phyloP scores from a whole-genome alignment of 2,888 invertebrate species.

The Tachina grossa region DNA sequence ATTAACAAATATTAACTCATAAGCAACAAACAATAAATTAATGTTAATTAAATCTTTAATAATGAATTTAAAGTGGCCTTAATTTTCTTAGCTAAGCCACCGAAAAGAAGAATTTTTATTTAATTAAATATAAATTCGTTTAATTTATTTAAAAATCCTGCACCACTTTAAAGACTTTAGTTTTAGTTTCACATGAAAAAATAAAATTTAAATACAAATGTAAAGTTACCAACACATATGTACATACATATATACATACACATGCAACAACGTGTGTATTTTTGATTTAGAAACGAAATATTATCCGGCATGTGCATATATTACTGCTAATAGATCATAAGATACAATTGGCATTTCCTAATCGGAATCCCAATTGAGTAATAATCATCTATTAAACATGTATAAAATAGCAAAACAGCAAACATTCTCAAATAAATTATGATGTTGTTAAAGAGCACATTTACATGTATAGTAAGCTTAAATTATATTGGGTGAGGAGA shows the following conservation, averaged over 20 bases:
- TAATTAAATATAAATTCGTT: too few relatives aligned
- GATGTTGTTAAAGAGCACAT: not conserved
- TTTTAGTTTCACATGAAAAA: too few relatives aligned
- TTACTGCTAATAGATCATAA: constrained; percentile 35
- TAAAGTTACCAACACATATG: too few relatives aligned
- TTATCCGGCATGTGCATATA: constrained; percentile 39
- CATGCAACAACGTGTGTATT: not conserved
- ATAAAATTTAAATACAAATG: too few relatives aligned
- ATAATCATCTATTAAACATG: constrained; percentile 65
- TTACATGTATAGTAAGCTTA: not conserved
- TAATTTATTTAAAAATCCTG: too few relatives aligned
- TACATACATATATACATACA: not conserved
- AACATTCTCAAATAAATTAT: constrained; percentile 32
- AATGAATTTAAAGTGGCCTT: too few relatives aligned
- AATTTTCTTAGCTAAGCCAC: too few relatives aligned
- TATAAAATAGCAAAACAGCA: constrained; percentile 37
- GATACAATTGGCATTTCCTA: constrained; percentile 63
- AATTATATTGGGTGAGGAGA: not conserved
- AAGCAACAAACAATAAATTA: too few relatives aligned
- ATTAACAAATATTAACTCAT: too few relatives aligned
- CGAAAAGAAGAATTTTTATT: too few relatives aligned
- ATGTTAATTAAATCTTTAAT: too few relatives aligned
- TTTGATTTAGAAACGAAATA: constrained; percentile 11
- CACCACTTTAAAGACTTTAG: too few relatives aligned
- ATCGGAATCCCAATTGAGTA: constrained; percentile 70